Conservation (phyloP, 2,888 invertebrate species). For the Cetonia aurata region DNA sequence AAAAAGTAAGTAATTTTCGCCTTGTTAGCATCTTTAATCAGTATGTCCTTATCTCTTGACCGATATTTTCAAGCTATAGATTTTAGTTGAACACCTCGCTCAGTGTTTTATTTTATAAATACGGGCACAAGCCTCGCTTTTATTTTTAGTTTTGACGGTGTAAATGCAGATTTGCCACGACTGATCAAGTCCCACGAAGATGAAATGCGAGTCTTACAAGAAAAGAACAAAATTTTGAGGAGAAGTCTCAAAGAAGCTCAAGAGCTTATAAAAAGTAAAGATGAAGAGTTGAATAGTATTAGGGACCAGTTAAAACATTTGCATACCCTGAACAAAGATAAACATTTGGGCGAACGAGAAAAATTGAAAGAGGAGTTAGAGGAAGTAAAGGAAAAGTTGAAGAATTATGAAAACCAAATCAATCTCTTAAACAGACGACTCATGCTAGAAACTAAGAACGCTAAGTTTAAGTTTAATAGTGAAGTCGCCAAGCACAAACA, state of each 20-base stretch:
- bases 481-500: constrained; percentile 81
- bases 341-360: constrained; percentile 80
- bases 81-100: too few species aligned
- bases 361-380: constrained; percentile 76
- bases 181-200: constrained; percentile 82
- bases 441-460: constrained; percentile 80
- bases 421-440: constrained; percentile 77
- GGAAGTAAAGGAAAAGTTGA: constrained; percentile 69
- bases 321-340: constrained; percentile 78
- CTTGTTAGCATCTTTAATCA: not conserved
- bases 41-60: too few species aligned
- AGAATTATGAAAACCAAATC: constrained; percentile 75
- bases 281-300: constrained; percentile 74
- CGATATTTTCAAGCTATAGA: too few species aligned
- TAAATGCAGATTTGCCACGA: constrained; percentile 82
- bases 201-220: constrained; percentile 79
- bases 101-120: too few species aligned
- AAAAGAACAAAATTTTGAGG: constrained; percentile 77
- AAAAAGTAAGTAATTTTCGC: constrained; percentile 70
- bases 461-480: constrained; percentile 76
- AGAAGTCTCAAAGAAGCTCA: constrained; percentile 73
- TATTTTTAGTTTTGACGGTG: constrained; percentile 77
- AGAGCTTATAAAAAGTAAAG: constrained; percentile 77
- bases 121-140: not conserved
- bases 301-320: constrained; percentile 80